Percentiles rank a stretch among this genome's conserved stretches.
phyloP scores from a whole-genome alignment of 2,113 vertebrate genomes.

The Elaphurus davidianus region DNA sequence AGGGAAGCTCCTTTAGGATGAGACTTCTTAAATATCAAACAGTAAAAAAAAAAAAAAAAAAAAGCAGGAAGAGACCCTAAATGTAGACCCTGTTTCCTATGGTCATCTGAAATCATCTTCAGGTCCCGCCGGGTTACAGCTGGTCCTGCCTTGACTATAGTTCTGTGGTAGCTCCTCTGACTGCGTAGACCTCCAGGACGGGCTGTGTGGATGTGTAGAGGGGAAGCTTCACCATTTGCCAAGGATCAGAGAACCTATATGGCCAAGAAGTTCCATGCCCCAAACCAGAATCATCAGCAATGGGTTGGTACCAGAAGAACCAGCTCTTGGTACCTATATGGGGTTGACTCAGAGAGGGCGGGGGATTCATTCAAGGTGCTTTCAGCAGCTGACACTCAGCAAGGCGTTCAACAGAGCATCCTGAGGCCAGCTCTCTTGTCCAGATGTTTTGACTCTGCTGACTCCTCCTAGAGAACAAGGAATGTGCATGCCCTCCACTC shows the following conservation, averaged over 20 bases:
- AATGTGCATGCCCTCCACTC: no score
- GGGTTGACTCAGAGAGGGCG: neutral
- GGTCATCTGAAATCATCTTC: neutral
- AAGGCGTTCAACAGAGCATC: neutral
- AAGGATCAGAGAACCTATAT: neutral
- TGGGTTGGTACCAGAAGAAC: neutral
- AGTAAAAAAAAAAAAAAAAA: neutral
- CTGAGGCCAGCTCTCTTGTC: neutral
- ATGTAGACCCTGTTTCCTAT: neutral
- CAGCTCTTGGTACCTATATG: neutral
- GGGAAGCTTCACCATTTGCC: neutral
- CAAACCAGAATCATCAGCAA: neutral
- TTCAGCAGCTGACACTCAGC: neutral
- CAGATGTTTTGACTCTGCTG: neutral
- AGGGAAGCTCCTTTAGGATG: neutral
- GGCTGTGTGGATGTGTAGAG: neutral
- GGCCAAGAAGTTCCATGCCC: neutral
- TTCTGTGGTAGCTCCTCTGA: neutral
- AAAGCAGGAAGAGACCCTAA: neutral
- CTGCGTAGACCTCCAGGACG: neutral
- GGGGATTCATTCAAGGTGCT: neutral
- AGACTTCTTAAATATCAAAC: slow-evolving; percentile 5
- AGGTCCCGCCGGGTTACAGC: neutral
- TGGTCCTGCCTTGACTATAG: neutral
- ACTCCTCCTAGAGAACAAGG: neutral